Base-by-base conservation (phyloP, 2,797 vertebrate species). In the Clamator glandarius region DNA sequence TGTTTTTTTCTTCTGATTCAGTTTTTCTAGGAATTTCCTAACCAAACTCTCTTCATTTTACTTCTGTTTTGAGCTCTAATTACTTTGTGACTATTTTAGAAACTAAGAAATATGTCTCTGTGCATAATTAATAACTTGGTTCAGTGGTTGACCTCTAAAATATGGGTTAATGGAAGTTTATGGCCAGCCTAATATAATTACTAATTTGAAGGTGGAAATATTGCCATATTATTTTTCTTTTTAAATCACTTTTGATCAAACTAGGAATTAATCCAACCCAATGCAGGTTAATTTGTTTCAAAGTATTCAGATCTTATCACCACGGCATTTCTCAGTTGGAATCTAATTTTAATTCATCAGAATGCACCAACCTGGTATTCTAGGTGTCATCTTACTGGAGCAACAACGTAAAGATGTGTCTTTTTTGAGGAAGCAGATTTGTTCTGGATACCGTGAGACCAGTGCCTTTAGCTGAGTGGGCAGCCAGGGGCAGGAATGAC, bases 131-230 rank as follows among this genome's bases (percentile, higher is more conserved):
- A 92, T 63, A 82, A 78, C 20, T 74, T 57, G 25, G 12, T 82
- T 92, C 76, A 70, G 50, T n/a, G 31, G 25, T 15, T 84, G 78
- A 87, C 51, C 57, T 84, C 48, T 82, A 59, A 93, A 93, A 89
- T 83, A 35, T 3, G 26, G 28, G 28, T 39, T 79, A 59, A 64
- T 46, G 26, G 44, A 92, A 58, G 33, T 72, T 78, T 64, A 78
- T 51, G 6, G 10, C 13, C 44, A 55, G 5, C 6, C 42, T 89
- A 66, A 82, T 76, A 61, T 51, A 90, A 86, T 68, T 58, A 75
- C 16, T 69, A 66, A 59, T 83, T 74, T 61, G 39, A 41, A 84
- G 26, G 44, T 44, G 24, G 41, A 89, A 92, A 83, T 66, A 73
- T 11, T 84, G 50, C 39, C 12, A 12, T 39, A 39, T 39, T 39